Evolutionary conservation across 2,113 vertebrate genomes (phyloP).

Genomic region (Scophthalmus maximus): DNA sequence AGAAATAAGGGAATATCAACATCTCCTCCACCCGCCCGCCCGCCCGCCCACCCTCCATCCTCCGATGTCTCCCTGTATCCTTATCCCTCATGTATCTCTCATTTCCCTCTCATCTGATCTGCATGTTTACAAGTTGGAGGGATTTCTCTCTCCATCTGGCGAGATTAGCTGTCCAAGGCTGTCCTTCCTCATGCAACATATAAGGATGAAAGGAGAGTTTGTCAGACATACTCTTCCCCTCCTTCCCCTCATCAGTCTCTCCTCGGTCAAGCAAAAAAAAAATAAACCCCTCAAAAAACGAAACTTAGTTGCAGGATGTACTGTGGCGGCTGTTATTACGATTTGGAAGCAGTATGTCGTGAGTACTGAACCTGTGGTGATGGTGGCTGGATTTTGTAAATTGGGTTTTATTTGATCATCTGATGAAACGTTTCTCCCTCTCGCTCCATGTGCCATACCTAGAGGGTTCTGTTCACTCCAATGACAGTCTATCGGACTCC

Average conservation of each 20-base stretch:
- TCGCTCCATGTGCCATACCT: conserved; percentile 16
- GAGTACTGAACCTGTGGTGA: conserved; percentile 58
- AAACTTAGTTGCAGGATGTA: conserved; percentile 68
- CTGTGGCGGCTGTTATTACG: conserved; percentile 75
- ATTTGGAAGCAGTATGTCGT: conserved; percentile 77
- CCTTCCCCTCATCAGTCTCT: conserved; percentile 16
- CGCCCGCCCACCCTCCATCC: neutral
- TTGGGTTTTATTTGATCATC: conserved; percentile 2
- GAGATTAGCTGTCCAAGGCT: conserved; percentile 85
- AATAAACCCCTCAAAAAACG: too few relatives aligned
- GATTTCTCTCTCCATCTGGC: conserved; percentile 78
- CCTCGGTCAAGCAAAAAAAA: neutral
- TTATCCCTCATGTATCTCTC: conserved; percentile 44
- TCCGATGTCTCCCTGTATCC: conserved; percentile 25
- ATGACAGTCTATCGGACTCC: conserved; percentile 89
- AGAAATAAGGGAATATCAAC: conserved; percentile 3
- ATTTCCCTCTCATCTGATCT: conserved; percentile 71
- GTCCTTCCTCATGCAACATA: conserved; percentile 66
- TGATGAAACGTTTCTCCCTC: conserved; percentile 18
- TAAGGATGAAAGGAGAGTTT: conserved; percentile 67
- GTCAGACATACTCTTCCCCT: conserved; percentile 29
- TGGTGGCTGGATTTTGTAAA: neutral
- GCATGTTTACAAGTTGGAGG: conserved; percentile 82
- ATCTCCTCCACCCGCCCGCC: neutral
- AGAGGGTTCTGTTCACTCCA: conserved; percentile 90